Conservation (phyloP, 2,113 vertebrate genomes). For the Pantherophis guttatus region DNA sequence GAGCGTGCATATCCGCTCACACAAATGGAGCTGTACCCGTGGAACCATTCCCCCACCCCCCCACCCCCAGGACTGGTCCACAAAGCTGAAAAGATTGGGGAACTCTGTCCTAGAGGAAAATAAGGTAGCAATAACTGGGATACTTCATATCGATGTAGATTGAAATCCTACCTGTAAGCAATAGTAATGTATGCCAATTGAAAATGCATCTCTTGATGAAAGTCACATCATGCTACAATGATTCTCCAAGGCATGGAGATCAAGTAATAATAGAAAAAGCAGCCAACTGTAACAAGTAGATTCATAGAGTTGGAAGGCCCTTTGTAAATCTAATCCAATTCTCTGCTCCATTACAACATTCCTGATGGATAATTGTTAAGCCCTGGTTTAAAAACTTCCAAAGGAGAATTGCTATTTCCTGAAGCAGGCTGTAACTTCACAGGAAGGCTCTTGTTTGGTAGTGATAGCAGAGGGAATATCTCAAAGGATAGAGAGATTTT, state of each 20-base stretch:
- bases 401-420: background rate
- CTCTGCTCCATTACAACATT: background rate
- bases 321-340: background rate
- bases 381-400: background rate
- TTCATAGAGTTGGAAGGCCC: background rate
- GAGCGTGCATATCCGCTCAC: rapidly evolving
- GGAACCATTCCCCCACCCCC: too few species aligned
- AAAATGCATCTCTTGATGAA: background rate
- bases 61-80: rapidly evolving
- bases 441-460: background rate
- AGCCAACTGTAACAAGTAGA: background rate
- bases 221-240: background rate
- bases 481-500: background rate
- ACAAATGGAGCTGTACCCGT: background rate
- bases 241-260: background rate
- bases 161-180: background rate
- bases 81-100: background rate
- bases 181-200: background rate
- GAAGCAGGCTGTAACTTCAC: background rate
- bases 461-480: background rate
- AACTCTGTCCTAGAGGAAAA: background rate
- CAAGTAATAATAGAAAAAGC: background rate
- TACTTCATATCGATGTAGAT: background rate
- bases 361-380: background rate
- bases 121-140: background rate